Conservation (phyloP, 2,888 invertebrate species). For the Machimus rusticus region DNA sequence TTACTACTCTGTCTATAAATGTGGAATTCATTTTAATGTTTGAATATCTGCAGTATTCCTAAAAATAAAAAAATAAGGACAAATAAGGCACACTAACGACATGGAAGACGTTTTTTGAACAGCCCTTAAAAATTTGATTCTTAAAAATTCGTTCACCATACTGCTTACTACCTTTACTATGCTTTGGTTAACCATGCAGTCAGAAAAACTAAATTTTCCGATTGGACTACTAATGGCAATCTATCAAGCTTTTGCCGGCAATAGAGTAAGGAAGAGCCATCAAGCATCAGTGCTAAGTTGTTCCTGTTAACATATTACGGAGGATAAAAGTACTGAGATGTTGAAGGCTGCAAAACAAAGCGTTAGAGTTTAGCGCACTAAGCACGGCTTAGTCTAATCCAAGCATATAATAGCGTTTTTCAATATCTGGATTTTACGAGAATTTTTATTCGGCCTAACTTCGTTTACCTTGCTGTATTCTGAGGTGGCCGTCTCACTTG, state of each 20-base stretch:
- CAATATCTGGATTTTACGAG: slow-evolving; percentile 24
- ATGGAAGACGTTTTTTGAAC: background rate
- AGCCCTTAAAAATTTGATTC: background rate
- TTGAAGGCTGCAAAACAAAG: slow-evolving; percentile 54
- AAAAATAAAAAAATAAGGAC: too few relatives aligned
- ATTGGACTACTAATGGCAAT: background rate
- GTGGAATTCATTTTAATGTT: too few relatives aligned
- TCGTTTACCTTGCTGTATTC: slow-evolving; percentile 64
- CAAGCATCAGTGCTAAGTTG: background rate
- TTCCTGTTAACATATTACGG: slow-evolving; percentile 36
- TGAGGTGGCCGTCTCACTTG: slow-evolving; percentile 65
- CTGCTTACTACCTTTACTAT: background rate
- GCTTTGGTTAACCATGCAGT: background rate
- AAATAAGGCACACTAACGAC: background rate
- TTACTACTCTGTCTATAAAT: too few relatives aligned
- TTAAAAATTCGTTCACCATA: background rate
- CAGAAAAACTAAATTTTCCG: background rate
- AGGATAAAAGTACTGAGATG: slow-evolving; percentile 47
- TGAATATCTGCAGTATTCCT: background rate
- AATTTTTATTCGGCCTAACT: background rate
- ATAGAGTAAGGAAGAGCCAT: background rate
- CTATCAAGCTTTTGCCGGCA: background rate
- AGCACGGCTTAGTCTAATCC: slow-evolving; percentile 41
- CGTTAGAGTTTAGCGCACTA: slow-evolving; percentile 9
- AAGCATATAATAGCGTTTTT: slow-evolving; percentile 43